Percentiles rank a stretch among this genome's conserved stretches.
Evolutionary conservation across 2,888 invertebrate genomes (phyloP).

Genomic region (Sylvicola fuscatus): DNA sequence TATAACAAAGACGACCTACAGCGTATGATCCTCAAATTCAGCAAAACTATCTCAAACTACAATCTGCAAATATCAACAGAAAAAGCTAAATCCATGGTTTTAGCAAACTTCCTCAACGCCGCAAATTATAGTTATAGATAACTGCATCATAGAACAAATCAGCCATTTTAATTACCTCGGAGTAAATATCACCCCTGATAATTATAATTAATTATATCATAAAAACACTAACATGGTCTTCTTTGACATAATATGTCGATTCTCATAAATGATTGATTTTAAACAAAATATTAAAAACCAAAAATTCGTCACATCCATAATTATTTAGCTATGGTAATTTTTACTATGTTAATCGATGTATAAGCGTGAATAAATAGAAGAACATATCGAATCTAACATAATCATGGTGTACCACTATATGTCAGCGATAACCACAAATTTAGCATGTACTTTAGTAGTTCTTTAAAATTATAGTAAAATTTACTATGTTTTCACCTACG

Average conservation of each 20-base stretch:
- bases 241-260: too few relatives aligned
- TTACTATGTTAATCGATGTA: too few relatives aligned
- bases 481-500: neutral
- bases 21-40: neutral
- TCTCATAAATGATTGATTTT: too few relatives aligned
- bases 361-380: too few relatives aligned
- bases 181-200: neutral
- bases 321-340: too few relatives aligned
- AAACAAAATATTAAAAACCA: too few relatives aligned
- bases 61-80: slow-evolving; percentile 1
- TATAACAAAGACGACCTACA: neutral
- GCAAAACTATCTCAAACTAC: neutral
- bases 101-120: neutral
- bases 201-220: neutral
- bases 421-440: too few relatives aligned
- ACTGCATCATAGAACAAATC: neutral
- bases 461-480: neutral
- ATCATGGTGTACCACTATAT: too few relatives aligned
- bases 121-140: neutral
- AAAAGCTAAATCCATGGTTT: neutral
- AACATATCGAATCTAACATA: too few relatives aligned
- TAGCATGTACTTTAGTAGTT: too few relatives aligned
- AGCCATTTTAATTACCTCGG: neutral
- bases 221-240: too few relatives aligned
- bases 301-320: too few relatives aligned